Evolutionary conservation across 2,113 vertebrate genomes (phyloP).

Genomic region (Pterocles gutturalis): DNA sequence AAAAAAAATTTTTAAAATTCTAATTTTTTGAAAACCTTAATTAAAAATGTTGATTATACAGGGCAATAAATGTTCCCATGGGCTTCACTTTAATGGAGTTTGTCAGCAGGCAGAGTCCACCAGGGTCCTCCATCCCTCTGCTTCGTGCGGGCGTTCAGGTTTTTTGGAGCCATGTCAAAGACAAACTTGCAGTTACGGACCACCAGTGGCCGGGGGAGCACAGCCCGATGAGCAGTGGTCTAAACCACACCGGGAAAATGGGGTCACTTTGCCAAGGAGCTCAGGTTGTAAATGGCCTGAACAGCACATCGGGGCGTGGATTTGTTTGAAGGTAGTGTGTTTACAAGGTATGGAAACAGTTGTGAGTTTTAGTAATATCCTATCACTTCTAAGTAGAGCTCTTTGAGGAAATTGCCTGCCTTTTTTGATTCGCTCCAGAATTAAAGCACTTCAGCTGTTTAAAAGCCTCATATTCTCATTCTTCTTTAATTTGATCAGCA

Average conservation of each 20-base stretch:
- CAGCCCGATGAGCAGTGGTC: background rate
- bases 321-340: background rate
- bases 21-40: background rate
- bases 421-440: background rate
- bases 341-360: background rate
- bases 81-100: background rate
- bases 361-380: background rate
- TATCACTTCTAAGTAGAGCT: background rate
- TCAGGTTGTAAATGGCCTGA: background rate
- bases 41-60: background rate
- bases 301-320: background rate
- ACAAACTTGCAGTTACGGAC: background rate
- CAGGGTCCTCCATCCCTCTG: background rate
- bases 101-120: background rate
- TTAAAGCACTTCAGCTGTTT: background rate
- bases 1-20: background rate
- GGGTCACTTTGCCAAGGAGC: background rate
- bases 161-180: background rate
- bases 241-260: rapidly evolving
- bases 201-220: background rate
- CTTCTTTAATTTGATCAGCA: background rate
- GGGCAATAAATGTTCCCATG: background rate
- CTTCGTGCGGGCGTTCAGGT: background rate
- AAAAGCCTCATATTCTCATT: background rate
- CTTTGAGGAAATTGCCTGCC: background rate